A percentile compares a stretch with the other conserved stretches of the same genome.
These are phyloP conservation scores for Drosophila engyochracea DNA, from an alignment of 2,888 invertebrate species.

Conservation along the genomic window DNA sequence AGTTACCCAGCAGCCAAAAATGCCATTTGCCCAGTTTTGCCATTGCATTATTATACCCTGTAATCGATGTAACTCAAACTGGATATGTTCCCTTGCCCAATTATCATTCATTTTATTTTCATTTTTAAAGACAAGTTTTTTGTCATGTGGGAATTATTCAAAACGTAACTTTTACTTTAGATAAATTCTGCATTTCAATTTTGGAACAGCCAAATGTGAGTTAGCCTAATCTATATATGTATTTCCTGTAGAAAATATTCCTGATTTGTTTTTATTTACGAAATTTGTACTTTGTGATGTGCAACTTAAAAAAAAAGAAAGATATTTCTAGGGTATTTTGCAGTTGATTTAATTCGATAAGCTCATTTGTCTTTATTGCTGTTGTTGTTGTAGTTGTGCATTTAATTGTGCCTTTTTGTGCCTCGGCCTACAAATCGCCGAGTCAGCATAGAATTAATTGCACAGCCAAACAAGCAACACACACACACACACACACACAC, in stretches of 20 bases:
- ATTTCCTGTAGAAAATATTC: neutral
- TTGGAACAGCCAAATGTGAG: neutral
- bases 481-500: conserved; percentile 5
- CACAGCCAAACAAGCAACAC: conserved; percentile 39
- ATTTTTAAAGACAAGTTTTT: neutral
- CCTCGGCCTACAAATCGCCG: conserved; percentile 63
- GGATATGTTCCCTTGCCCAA: neutral
- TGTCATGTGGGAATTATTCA: neutral
- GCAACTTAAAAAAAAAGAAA: neutral
- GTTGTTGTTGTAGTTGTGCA: conserved; percentile 47
- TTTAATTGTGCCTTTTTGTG: conserved; percentile 62
- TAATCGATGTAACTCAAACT: neutral
- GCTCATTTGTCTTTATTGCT: conserved; percentile 34
- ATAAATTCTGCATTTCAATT: neutral
- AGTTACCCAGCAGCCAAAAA: conserved; percentile 25
- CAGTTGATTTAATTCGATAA: neutral
- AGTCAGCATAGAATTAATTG: conserved; percentile 80
- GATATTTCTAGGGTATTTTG: conserved; percentile 5
- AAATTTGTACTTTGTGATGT: neutral
- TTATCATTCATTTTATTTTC: neutral
- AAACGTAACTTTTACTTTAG: neutral
- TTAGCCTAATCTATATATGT: accelerated
- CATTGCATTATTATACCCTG: conserved; percentile 47
- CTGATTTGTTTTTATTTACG: neutral
- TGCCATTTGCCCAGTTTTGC: conserved; percentile 29